Evolutionary conservation across 92 coral and sea anemone genomes (phyloP), one percentile per base, ranked within the genome.

Genomic region (Virgularia gustaviana): DNA sequence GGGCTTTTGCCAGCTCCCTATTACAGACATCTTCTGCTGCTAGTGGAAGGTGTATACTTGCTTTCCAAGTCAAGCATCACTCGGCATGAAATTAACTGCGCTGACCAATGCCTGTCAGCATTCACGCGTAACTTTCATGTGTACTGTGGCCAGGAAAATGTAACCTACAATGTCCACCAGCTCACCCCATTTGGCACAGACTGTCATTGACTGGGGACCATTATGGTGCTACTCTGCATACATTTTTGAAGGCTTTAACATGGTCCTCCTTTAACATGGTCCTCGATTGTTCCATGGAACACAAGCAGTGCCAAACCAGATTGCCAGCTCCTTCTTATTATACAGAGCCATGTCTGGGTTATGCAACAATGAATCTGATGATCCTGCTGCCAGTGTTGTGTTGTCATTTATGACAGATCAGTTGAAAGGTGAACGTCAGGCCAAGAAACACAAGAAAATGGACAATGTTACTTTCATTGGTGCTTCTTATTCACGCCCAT

Each of bases 11-110:
- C 77, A 59, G 52, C 71, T 6, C 67, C 42, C 63, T 81, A 65
- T 39, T 75, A 75, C 62, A 79, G 76, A 27, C 86, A 81, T 54
- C 57, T 57, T 36, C 77, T 81, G 80, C 47, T 81, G 75, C 49
- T 81, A 53, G 86, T 65, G 19, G 70, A 81, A 70, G 86, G 72
- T 7, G 72, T 81, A 65, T 67, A 55, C 81, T 64, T 27, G 64
- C 78, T 81, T 42, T 35, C 77, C 68, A 57, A 81, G 79, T 79
- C 77, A 38, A 75, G 81, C 20, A 68, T 81, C 49, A 75, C 76
- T 38, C 57, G 9, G 16, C 72, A 28, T 31, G 72, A 75, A 39
- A n/a, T 81, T 13, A 28, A 57, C 37, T 30, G 34, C 37, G 64
- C 64, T 9, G 13, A 9, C 13, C 64, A 57, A 15, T 57, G 64